Conservation (phyloP, 2,888 invertebrate genomes). For the Andrena hattorfiana region DNA sequence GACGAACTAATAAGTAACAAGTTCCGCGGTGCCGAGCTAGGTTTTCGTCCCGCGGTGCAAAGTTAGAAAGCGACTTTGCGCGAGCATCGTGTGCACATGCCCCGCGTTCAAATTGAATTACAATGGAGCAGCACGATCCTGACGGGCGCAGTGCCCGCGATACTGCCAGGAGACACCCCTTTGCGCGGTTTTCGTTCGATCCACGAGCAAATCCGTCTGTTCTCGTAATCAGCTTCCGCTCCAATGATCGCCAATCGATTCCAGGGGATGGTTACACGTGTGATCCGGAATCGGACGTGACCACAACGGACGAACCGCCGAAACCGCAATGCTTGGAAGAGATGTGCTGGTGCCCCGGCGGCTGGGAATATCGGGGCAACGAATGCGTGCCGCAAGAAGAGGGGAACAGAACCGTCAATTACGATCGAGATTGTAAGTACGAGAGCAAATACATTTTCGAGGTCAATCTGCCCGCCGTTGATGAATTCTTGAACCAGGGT, state of each 20-base stretch:
- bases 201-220: slow-evolving; percentile 1
- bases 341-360: slow-evolving; percentile 88
- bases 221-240: slow-evolving; percentile 26
- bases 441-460: not conserved
- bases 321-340: slow-evolving; percentile 84
- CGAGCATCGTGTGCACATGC: not conserved
- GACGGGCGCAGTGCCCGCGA: not conserved
- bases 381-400: slow-evolving; percentile 75
- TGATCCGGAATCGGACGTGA: slow-evolving; percentile 76
- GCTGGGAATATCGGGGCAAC: slow-evolving; percentile 84
- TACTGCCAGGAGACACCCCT: not conserved
- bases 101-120: slow-evolving; percentile 19
- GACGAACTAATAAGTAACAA: slow-evolving; percentile 46
- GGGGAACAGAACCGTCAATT: slow-evolving; percentile 49
- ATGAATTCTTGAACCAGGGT: not conserved
- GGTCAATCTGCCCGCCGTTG: not conserved
- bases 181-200: not conserved
- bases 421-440: slow-evolving; percentile 68
- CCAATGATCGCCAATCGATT: slow-evolving; percentile 47
- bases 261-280: slow-evolving; percentile 86
- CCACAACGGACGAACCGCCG: slow-evolving; percentile 73
- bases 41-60: not conserved
- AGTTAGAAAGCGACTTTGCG: slow-evolving; percentile 22
- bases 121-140: not conserved
- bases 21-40: slow-evolving; percentile 11